Evolutionary conservation across 1,140 invertebrate species (phyloP), one percentile per base, ranked within the genome.

Genomic region (Tetraneura akinire): DNA sequence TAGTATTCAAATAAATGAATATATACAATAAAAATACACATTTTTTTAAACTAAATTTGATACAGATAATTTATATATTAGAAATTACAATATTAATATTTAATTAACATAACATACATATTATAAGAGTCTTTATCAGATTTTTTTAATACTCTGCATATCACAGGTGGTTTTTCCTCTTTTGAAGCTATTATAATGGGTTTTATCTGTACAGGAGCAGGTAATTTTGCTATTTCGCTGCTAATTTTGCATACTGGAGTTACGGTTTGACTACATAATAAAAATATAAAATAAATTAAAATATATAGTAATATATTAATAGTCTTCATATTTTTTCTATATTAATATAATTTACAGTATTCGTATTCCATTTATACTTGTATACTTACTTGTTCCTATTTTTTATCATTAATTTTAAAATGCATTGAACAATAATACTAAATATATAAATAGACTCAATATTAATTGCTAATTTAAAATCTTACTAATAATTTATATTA

Each of bases 81-180:
- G n/a, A n/a, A n/a, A n/a, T n/a, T n/a, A n/a, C n/a, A n/a, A n/a
- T 37, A 37, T 37, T 37, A 37, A 4, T 37, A 37, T 37, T 37
- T 3, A 68, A 57, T 10, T 21, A 37, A 3, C 21, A 45, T 68
- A 70, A 18, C 68, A 5, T 71, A 71, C 68, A 71, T 51, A 0
- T 18, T 8, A 9, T 32, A 71, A 18, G 68, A 10, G n/a, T 71
- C 68, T 71, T 71, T 71, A 13, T 49, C 68, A 11, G 68, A 71
- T 3, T 62, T 62, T 47, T 16, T 18, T 14, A 16, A 10, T 1
- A 62, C 74, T 62, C 74, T 26, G 18, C 55, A 78, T 47, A 78
- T 42, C 0, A 78, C 74, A 21, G 74, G 74, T 45, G 74, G 10
- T 10, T 62, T 78, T 78, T 60, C 74, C 11, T n/a, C n/a, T 45